Evolutionary conservation across 2,797 vertebrate species (phyloP), one percentile per base, ranked within the genome.

Genomic region (Arremon brunneinucha): DNA sequence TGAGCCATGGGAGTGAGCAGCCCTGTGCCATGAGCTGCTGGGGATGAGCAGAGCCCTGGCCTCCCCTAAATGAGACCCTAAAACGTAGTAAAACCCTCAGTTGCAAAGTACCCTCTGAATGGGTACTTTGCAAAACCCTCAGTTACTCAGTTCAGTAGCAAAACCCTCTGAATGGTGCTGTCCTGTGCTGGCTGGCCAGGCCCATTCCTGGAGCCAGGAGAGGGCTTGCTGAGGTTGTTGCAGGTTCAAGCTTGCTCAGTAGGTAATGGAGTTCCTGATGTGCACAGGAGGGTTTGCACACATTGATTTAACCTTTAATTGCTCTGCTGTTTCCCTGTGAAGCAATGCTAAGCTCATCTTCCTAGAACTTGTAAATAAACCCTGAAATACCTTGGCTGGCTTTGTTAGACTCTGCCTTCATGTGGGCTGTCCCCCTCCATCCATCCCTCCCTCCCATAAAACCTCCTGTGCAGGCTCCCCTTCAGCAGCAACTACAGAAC

Each of bases 1-100:
- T 6, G 50, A 0, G 30, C 55, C 27, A 0, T 5, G 55, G 67
- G 77, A 37, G 23, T 0, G 0, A 69, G 44, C 75, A 57, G 71
- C 59, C 17, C 37, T 60, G 37, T 60, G 37, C 34, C 2, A 0
- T 0, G 0, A 39, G 35, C 64, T 83, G 23, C 43, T 0, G 5
- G 71, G 74, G 57, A 60, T n/a, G 21, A 65, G 71, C 59, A 80
- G 17, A 15, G 47, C 74, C 39, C 69, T 80, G 64, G 11, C 53
- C 53, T 43, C 26, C 4, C n/a, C 11, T 8, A 52, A 30, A 30
- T 12, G 11, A 30, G 19, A 47, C 50, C 65, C 65, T 35, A 5
- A 71, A 47, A 69, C 0, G 0, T 83, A 12, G 35, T 37, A 37
- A 37, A 37, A 37, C 35, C 35, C 35, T 37, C 35, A 37, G 35